Percentiles rank a stretch among this genome's conserved stretches.
Evolutionary conservation across 2,797 vertebrate species (phyloP).

Genomic region (Dryobates pubescens): DNA sequence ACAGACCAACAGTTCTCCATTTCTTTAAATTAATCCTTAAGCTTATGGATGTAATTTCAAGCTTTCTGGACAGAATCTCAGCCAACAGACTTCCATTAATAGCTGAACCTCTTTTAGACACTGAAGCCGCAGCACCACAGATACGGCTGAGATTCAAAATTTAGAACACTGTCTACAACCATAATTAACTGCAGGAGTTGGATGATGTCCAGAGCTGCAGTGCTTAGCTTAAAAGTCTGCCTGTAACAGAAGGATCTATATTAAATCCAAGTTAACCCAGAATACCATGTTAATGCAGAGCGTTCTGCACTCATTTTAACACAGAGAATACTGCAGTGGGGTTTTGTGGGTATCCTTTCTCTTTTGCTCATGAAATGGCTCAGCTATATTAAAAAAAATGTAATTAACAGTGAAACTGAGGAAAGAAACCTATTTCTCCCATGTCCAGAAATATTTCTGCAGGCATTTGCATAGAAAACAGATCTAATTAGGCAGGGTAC

Average conservation of each 20-base stretch:
- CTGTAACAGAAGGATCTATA: not conserved
- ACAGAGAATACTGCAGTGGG: not conserved
- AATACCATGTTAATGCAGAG: constrained; percentile 4
- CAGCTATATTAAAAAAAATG: not conserved
- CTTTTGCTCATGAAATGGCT: not conserved
- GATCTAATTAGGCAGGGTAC: not conserved
- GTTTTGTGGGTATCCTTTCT: rapidly evolving
- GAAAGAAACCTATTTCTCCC: not conserved
- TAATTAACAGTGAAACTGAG: not conserved
- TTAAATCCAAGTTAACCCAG: constrained; percentile 26
- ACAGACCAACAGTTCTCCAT: not conserved
- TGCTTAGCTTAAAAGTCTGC: not conserved
- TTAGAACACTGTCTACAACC: constrained; percentile 42
- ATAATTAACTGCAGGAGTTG: constrained; percentile 51
- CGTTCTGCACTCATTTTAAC: not conserved
- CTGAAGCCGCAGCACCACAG: not conserved
- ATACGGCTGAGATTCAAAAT: constrained; percentile 44
- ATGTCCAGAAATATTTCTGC: not conserved
- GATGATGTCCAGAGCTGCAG: constrained; percentile 44
- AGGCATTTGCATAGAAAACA: not conserved
- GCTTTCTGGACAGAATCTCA: not conserved
- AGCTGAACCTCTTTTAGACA: constrained; percentile 25
- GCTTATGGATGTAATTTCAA: not conserved
- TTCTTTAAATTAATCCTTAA: constrained; percentile 7
- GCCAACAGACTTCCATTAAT: constrained; percentile 38